phyloP scores from a whole-genome alignment of 1,140 invertebrate species.

The Drosophila suzukii region DNA sequence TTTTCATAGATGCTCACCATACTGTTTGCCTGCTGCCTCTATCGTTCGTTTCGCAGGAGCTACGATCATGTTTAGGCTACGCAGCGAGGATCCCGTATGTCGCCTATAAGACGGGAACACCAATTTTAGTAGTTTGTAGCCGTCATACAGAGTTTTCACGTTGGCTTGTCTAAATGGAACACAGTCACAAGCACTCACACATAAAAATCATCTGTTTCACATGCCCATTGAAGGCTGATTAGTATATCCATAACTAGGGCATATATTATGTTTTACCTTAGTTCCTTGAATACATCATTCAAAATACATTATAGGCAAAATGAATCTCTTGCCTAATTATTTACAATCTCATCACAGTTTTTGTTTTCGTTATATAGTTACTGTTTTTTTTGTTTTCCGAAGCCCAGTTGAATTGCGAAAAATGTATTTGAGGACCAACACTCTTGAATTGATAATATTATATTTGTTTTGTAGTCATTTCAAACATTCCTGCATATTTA shows the following conservation, averaged over 20 bases:
- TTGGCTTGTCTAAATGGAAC: conserved; percentile 40
- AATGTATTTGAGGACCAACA: not conserved
- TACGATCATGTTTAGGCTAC: conserved; percentile 93
- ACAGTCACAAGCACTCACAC: conserved; percentile 22
- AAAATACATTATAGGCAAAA: not conserved
- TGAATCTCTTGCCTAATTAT: not conserved
- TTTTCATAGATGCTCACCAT: conserved; percentile 92
- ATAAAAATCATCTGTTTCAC: conserved; percentile 12
- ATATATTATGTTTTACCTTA: not conserved
- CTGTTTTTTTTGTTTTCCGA: not conserved
- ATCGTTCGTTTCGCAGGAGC: conserved; percentile 94
- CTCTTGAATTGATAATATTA: not conserved
- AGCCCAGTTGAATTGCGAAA: too few species aligned
- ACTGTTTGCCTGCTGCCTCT: conserved; percentile 94
- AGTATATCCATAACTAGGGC: conserved; percentile 10
- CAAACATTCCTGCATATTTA: too few species aligned
- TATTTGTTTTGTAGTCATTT: not conserved
- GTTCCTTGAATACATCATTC: not conserved
- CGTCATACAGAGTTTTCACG: conserved; percentile 43
- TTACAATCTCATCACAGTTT: not conserved
- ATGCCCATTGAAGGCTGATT: conserved; percentile 27
- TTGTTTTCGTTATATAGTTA: conserved; percentile 3
- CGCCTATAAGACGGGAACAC: conserved; percentile 50
- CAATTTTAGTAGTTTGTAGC: conserved; percentile 58
- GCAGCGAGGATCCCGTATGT: conserved; percentile 69